Evolutionary conservation across 2,888 invertebrate genomes (phyloP), one percentile per base, ranked within the genome.

Genomic region (Ophonus ardosiacus): DNA sequence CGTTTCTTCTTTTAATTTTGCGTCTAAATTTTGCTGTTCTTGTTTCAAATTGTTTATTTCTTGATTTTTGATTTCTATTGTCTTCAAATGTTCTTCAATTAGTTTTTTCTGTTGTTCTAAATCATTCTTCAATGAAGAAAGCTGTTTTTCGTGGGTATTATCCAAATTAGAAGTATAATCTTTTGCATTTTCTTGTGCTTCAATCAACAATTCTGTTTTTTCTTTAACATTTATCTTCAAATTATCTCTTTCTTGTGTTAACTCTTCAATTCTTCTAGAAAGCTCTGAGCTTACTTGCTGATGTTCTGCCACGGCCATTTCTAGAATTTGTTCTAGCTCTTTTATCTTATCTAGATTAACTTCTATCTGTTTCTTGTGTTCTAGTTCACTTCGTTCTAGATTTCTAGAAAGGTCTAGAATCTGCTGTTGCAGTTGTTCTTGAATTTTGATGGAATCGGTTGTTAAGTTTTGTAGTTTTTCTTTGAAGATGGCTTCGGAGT

Each of bases 81-180:
- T 56, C 4, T 24, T n/a, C 3, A 24, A 61, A 10, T 24, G 43
- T 13, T 61, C 78, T 82, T 78, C 40, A 21, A 85, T 51, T 59
- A 57, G 31, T 13, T 51, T 57, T 71, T 84, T 85, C 17, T 83
- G 65, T 59, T 68, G 15, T 15, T 78, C 68, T 17, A 85, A 61
- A 51, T 86, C 92, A 92, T 84, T 91, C 91, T 18, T 91, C 85
- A 90, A 91, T 86, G 92, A 92, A 85, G 90, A 92, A 87, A 92
- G 92, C 78, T 90, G 90, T 88, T 92, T 92, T 82, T 92, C 92
- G 87, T 90, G 92, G 84, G 92, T 91, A 8, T 88, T 84, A 87
- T 92, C 92, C 13, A 84, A 92, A 87, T 68, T 92, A 89, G 90
- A 89, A 88, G 93, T 91, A 76, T 92, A 88, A 87, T 93, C 92